Evolutionary conservation across 2,113 vertebrate species (phyloP).

Genomic region (Hiodon tergisus): DNA sequence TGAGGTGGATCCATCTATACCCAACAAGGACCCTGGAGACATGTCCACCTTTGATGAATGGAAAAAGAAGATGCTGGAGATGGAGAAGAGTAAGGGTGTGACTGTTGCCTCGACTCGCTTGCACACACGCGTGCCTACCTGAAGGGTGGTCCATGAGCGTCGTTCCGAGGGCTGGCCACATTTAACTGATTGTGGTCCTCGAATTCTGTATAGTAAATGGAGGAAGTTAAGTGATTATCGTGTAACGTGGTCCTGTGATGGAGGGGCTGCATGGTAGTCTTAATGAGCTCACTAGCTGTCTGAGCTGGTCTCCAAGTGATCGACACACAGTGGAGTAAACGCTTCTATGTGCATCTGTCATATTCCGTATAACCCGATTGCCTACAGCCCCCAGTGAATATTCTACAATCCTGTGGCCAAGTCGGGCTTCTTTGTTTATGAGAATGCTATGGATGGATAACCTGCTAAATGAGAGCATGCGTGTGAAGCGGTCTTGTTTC

Average conservation of each 20-base stretch:
- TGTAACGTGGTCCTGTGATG: not conserved
- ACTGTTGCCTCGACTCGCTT: not conserved
- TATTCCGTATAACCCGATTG: no score
- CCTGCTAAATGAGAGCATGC: no score
- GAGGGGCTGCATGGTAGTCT: not conserved
- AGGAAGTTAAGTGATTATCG: conserved; percentile 1
- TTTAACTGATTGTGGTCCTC: no score
- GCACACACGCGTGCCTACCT: no score
- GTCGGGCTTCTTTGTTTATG: no score
- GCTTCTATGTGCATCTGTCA: not conserved
- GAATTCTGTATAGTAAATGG: no score
- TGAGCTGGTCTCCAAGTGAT: not conserved
- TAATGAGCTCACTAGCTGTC: not conserved
- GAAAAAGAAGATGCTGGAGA: conserved; percentile 98
- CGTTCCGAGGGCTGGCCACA: no score
- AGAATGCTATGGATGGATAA: no score
- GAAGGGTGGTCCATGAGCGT: no score
- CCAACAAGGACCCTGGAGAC: conserved; percentile 75
- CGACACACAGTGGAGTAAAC: not conserved
- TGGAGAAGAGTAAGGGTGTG: conserved; percentile 94
- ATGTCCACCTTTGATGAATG: conserved; percentile 98
- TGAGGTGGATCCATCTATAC: conserved; percentile 75
- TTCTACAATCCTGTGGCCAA: no score
- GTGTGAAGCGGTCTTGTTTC: no score
- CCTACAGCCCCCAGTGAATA: no score